Conservation (phyloP, 2,113 vertebrate species). For the Caloenas nicobarica region DNA sequence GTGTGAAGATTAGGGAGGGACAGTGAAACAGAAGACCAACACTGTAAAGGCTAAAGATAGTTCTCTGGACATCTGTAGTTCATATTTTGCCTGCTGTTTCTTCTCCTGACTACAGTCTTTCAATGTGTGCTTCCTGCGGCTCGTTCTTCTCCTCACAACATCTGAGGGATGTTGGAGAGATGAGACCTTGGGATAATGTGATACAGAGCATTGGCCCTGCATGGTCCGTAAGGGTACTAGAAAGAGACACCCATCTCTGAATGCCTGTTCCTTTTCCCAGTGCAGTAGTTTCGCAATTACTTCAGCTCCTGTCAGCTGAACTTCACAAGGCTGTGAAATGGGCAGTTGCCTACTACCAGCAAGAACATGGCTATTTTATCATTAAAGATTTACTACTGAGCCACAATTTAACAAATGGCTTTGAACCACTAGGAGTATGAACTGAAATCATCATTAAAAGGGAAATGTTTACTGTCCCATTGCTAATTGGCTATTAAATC, state of each 20-base stretch:
- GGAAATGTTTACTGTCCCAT: neutral
- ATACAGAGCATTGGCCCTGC: neutral
- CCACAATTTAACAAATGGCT: neutral
- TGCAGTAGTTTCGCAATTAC: neutral
- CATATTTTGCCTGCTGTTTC: neutral
- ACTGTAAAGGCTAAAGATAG: neutral
- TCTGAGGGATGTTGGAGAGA: neutral
- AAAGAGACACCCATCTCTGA: neutral
- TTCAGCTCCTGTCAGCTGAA: neutral
- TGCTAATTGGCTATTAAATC: conserved; percentile 14
- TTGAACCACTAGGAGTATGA: neutral
- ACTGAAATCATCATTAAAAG: neutral
- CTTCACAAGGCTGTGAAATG: neutral
- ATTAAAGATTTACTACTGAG: neutral
- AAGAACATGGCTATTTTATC: neutral
- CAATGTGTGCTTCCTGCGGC: neutral
- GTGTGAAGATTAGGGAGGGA: neutral
- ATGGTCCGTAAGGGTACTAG: neutral
- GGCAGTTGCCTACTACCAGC: neutral
- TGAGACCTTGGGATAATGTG: neutral
- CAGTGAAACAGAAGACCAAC: neutral
- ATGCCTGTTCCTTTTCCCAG: neutral
- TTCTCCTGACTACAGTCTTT: neutral
- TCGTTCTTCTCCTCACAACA: neutral
- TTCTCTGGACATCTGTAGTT: neutral